Percentiles rank a stretch among this genome's conserved stretches.
These are phyloP conservation scores for Percina caprodes DNA, from an alignment of 2,113 vertebrate genomes.

Conservation along the genomic window DNA sequence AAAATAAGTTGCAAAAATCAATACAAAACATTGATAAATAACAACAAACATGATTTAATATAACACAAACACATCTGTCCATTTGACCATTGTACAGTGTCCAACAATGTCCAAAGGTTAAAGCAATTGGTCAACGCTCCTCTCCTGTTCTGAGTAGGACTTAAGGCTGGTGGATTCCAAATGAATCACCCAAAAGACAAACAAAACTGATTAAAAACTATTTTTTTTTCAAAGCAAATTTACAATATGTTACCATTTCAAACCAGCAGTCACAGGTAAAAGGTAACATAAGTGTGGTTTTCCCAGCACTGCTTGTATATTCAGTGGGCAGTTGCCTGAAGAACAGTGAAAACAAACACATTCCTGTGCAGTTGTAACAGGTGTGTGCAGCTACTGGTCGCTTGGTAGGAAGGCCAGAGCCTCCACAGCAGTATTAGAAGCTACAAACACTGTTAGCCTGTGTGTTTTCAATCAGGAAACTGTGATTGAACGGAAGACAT, in stretches of 20 bases:
- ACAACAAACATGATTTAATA: too few species aligned
- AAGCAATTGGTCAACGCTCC: too few species aligned
- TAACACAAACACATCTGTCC: too few species aligned
- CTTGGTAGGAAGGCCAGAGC: conserved; percentile 32
- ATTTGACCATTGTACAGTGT: too few species aligned
- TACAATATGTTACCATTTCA: neutral
- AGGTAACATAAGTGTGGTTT: conserved; percentile 1
- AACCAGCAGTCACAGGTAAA: neutral
- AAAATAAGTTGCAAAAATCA: too few species aligned
- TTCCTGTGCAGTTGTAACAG: conserved; percentile 68
- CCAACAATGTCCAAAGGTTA: too few species aligned
- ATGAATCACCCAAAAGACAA: neutral
- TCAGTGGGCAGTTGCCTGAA: conserved; percentile 25
- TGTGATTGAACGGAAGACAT: conserved; percentile 10
- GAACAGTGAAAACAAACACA: conserved; percentile 61
- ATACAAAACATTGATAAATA: too few species aligned
- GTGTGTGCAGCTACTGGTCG: conserved; percentile 56
- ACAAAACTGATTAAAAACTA: neutral
- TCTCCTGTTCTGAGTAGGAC: too few species aligned
- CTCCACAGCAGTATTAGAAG: conserved; percentile 31
- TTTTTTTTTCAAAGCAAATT: neutral
- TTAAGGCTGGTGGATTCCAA: neutral
- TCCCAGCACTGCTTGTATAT: conserved; percentile 18
- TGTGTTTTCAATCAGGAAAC: conserved; percentile 50
- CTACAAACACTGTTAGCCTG: conserved; percentile 26